These are phyloP conservation scores for Drosophila atroscutellata DNA, from an alignment of 2,888 invertebrate species.

Conservation along the genomic window DNA sequence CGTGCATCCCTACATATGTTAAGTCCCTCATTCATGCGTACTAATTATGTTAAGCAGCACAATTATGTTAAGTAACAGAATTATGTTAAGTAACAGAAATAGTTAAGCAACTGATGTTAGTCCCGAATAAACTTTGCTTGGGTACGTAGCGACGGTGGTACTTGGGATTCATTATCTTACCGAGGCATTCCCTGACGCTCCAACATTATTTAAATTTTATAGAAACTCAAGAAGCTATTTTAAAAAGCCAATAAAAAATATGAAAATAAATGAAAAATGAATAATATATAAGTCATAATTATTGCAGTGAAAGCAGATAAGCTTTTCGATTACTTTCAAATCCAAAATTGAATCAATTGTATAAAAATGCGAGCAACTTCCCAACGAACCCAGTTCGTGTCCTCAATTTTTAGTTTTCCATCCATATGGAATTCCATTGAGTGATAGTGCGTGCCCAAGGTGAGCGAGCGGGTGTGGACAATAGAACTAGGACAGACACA, in stretches of 20 bases:
- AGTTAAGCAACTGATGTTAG: too few relatives aligned
- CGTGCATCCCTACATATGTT: too few relatives aligned
- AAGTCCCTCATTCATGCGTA: too few relatives aligned
- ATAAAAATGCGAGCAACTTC: constrained; percentile 29
- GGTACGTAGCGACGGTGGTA: too few relatives aligned
- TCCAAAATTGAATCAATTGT: too few relatives aligned
- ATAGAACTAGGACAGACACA: constrained; percentile 6
- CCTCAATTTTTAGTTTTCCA: constrained; percentile 47
- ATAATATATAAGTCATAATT: neutral
- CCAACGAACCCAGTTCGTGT: constrained; percentile 35
- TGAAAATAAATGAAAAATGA: too few relatives aligned
- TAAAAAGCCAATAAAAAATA: neutral
- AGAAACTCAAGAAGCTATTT: neutral
- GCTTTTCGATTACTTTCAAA: neutral
- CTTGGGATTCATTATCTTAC: too few relatives aligned
- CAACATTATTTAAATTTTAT: neutral
- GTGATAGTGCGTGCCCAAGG: constrained; percentile 2
- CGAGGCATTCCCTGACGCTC: too few relatives aligned
- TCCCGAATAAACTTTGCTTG: too few relatives aligned
- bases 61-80: too few relatives aligned
- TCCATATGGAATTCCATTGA: constrained; percentile 20
- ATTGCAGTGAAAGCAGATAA: constrained; percentile 1
- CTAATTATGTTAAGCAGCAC: too few relatives aligned
- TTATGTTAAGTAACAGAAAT: too few relatives aligned
- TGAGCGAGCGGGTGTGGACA: constrained; percentile 1